Percentiles rank a stretch among this genome's conserved stretches.
Evolutionary conservation across 2,888 invertebrate genomes (phyloP).

Genomic region (Euclidia mi): DNA sequence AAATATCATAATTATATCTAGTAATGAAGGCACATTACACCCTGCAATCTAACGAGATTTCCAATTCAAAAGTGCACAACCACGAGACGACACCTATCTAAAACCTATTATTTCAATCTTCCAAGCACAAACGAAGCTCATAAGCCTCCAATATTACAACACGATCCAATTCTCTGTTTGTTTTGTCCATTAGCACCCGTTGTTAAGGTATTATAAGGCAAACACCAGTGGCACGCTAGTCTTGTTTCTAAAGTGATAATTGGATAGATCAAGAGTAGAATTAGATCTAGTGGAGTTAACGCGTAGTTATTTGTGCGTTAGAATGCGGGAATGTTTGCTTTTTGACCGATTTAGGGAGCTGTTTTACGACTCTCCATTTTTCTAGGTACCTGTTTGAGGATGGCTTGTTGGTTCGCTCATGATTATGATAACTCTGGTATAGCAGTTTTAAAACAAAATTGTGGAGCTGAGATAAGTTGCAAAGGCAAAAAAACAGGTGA

Average conservation of each 20-base stretch:
- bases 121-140: conserved; percentile 63
- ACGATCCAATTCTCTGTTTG: conserved; percentile 80
- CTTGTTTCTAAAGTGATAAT: conserved; percentile 70
- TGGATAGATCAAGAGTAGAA: conserved; percentile 65
- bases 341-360: conserved; percentile 9
- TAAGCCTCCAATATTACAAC: conserved; percentile 79
- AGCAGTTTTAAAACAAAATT: too few species aligned
- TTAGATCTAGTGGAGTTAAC: conserved; percentile 58
- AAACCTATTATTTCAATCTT: conserved; percentile 45
- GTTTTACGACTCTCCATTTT: too few species aligned
- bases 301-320: conserved; percentile 29
- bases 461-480: too few species aligned
- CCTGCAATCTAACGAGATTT: too few species aligned
- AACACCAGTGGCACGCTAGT: conserved; percentile 55
- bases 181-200: conserved; percentile 73
- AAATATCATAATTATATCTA: too few species aligned
- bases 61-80: neutral
- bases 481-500: too few species aligned
- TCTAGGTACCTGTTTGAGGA: too few species aligned
- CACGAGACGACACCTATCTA: neutral
- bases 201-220: conserved; percentile 50
- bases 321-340: conserved; percentile 25
- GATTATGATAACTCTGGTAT: too few species aligned
- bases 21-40: too few species aligned
- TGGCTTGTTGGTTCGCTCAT: too few species aligned